Evolutionary conservation across 2,888 invertebrate species (phyloP).

Genomic region (Ganaspis brasiliensis): DNA sequence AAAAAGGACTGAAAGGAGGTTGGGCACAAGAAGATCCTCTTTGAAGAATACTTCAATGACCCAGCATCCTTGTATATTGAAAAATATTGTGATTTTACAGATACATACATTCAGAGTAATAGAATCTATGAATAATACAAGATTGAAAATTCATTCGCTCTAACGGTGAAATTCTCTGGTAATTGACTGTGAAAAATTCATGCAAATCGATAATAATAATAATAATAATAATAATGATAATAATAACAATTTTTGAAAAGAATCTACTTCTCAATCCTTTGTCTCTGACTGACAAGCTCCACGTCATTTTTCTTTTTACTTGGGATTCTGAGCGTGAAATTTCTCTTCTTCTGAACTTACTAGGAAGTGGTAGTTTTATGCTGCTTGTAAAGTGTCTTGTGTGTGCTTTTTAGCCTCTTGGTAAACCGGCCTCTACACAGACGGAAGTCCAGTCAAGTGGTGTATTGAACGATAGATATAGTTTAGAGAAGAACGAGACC

Average conservation of each 20-base stretch:
- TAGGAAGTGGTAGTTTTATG: slow-evolving; percentile 13
- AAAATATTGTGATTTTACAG: slow-evolving; percentile 24
- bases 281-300: neutral
- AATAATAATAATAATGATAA: too few species aligned
- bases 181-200: neutral
- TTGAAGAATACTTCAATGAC: slow-evolving; percentile 11
- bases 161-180: neutral
- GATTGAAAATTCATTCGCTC: slow-evolving; percentile 4
- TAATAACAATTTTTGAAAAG: too few species aligned
- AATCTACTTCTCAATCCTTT: neutral
- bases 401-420: neutral
- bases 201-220: neutral
- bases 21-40: slow-evolving; percentile 44
- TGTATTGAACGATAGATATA: neutral
- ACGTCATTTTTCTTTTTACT: neutral
- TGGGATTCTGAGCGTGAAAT: neutral
- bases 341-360: neutral
- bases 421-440: slow-evolving; percentile 69
- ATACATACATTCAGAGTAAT: slow-evolving; percentile 10
- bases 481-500: slow-evolving; percentile 50
- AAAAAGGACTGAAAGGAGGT: slow-evolving; percentile 39
- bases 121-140: slow-evolving; percentile 6
- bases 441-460: slow-evolving; percentile 62
- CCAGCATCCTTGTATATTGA: neutral
- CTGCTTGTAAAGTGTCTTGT: neutral